Evolutionary conservation across 2,888 invertebrate genomes (phyloP).

Genomic region (Halocaridina rubra): DNA sequence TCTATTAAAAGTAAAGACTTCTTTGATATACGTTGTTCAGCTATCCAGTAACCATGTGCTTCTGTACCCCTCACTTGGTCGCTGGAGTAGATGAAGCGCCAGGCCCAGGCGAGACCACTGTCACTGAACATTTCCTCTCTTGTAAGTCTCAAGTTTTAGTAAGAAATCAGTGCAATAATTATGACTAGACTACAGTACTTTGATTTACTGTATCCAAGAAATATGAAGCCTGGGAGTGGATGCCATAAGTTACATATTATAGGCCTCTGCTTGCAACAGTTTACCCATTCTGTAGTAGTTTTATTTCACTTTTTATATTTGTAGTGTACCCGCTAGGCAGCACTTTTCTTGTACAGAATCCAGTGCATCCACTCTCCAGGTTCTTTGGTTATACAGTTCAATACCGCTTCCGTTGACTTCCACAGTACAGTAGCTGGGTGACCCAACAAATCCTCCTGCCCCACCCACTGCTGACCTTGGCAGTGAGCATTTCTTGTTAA

Average conservation of each 20-base stretch:
- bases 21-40: too few species aligned
- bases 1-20: too few species aligned
- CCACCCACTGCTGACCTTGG: slow-evolving; percentile 49
- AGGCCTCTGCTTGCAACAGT: slow-evolving; percentile 60
- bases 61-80: slow-evolving; percentile 48
- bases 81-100: slow-evolving; percentile 57
- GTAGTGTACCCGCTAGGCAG: slow-evolving; percentile 59
- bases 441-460: slow-evolving; percentile 47
- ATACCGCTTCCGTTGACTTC: slow-evolving; percentile 59
- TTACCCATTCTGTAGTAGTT: slow-evolving; percentile 40
- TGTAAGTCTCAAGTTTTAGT: slow-evolving; percentile 56
- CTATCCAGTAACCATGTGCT: slow-evolving; percentile 9
- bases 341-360: slow-evolving; percentile 60
- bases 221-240: slow-evolving; percentile 56
- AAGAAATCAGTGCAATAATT: slow-evolving; percentile 61
- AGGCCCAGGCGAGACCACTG: slow-evolving; percentile 60
- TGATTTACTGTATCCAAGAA: slow-evolving; percentile 54
- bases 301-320: slow-evolving; percentile 60
- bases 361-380: slow-evolving; percentile 55
- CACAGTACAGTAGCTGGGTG: slow-evolving; percentile 55
- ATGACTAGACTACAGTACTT: slow-evolving; percentile 54
- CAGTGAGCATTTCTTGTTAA: slow-evolving; percentile 46
- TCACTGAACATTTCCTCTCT: slow-evolving; percentile 60
- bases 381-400: slow-evolving; percentile 53
- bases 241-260: slow-evolving; percentile 58